Conservation (phyloP, 2,797 vertebrate genomes). For the Acanthiza pusilla region DNA sequence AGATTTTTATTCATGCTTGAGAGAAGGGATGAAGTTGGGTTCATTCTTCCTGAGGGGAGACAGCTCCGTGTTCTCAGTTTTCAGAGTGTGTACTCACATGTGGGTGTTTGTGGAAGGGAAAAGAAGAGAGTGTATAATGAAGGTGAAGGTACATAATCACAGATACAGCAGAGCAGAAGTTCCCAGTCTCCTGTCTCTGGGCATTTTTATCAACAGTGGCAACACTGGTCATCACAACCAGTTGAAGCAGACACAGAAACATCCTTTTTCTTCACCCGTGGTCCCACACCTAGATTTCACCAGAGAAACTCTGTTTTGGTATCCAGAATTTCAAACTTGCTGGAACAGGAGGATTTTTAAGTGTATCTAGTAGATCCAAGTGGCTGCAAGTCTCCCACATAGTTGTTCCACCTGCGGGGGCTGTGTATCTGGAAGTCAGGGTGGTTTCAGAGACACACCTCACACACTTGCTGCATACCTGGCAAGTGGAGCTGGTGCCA, state of each 20-base stretch:
- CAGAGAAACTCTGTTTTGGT: neutral
- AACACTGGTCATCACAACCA: neutral
- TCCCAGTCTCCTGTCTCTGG: neutral
- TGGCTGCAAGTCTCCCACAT: neutral
- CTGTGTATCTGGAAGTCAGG: neutral
- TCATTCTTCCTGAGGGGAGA: neutral
- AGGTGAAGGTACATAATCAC: neutral
- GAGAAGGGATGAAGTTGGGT: neutral
- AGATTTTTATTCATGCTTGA: constrained; percentile 3
- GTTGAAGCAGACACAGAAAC: neutral
- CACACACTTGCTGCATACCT: neutral
- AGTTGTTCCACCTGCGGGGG: neutral
- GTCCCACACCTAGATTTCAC: neutral
- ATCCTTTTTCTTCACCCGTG: neutral
- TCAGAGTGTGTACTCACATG: too few relatives aligned
- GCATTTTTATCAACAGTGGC: neutral
- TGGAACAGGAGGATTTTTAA: neutral
- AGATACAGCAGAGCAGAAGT: neutral
- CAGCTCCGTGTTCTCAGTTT: neutral
- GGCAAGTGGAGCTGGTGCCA: rapidly evolving
- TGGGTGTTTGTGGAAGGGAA: neutral
- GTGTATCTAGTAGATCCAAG: neutral
- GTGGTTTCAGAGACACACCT: neutral
- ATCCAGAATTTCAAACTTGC: neutral
- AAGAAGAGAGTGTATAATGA: neutral